Evolutionary conservation across 2,113 vertebrate species (phyloP), one percentile per base, ranked within the genome.

Genomic region (Ploceus nigricollis): DNA sequence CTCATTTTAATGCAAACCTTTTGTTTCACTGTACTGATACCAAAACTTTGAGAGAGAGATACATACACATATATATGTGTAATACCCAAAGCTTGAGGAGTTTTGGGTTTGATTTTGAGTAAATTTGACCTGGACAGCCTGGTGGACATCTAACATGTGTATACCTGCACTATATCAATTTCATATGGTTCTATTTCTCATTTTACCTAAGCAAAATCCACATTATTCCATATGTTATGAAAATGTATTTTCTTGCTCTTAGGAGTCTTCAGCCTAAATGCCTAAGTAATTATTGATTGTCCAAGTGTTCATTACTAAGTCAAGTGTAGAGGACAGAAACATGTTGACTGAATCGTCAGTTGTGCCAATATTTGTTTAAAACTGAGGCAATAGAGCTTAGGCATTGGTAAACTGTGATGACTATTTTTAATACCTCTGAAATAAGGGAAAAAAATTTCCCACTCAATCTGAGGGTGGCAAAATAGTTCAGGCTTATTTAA

Each of bases 351-450:
- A 95, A 54, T 92, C 92, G 89, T 88, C 39, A 22, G 45, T 82
- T 83, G 68, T 92, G 63, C 63, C 93, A 73, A 19, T 47, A 3
- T 40, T 51, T 80, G 88, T 90, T 72, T 73, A 13, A 70, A 88
- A 54, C 39, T 0, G 0, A 82, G 42, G 79, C 78, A 78, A 47
- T 25, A 73, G 60, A 90, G 50, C 54, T 84, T 44, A 89, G 73
- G 73, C 78, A 54, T 27, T 69, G 58, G 50, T 81, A 73, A 86
- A 44, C 90, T 92, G 71, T 71, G 76, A 90, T 80, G 70, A 68
- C 94, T 95, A 87, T 95, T 96, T 97, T 97, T 96, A 90, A 81
- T 90, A 90, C 82, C 37, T 30, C 72, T 83, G 60, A 75, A 94
- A 75, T 54, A 80, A 63, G 87, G 73, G 76, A 81, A 85, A 90